Evolutionary conservation across 2,797 vertebrate genomes (phyloP).

Genomic region (Salmo trutta): DNA sequence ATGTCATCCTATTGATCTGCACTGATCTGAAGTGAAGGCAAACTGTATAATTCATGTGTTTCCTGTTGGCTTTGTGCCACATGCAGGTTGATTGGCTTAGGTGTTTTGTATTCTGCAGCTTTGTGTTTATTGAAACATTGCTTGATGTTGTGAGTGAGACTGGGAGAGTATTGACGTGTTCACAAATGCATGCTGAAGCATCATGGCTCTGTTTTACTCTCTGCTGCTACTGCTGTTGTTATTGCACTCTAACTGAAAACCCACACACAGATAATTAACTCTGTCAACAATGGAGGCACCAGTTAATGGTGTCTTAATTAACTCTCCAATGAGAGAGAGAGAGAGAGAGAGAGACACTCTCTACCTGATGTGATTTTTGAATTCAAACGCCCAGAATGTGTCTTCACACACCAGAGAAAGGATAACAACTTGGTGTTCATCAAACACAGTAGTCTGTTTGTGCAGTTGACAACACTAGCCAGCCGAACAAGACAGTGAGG

Average conservation of each 20-base stretch:
- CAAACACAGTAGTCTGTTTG: background rate
- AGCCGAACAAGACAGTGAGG: background rate
- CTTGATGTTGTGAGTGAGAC: background rate
- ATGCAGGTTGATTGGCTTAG: background rate
- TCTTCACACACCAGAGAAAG: no score
- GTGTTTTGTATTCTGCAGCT: background rate
- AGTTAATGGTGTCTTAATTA: no score
- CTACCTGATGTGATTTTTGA: no score
- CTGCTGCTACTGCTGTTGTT: background rate
- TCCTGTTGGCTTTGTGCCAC: background rate
- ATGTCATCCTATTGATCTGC: no score
- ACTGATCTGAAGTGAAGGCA: background rate
- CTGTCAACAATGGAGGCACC: constrained; percentile 13
- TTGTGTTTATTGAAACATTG: background rate
- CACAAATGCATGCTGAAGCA: constrained; percentile 33
- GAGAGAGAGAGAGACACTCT: no score
- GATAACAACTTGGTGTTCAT: background rate
- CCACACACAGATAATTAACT: constrained; percentile 11
- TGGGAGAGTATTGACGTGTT: constrained; percentile 25
- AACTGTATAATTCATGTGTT: background rate
- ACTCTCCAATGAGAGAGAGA: background rate
- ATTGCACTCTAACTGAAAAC: constrained; percentile 64
- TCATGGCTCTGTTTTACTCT: constrained; percentile 22
- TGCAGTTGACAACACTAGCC: background rate
- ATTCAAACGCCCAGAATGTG: no score